Base-by-base conservation (phyloP, 2,888 invertebrate genomes). In the Phyto melanocephala region DNA sequence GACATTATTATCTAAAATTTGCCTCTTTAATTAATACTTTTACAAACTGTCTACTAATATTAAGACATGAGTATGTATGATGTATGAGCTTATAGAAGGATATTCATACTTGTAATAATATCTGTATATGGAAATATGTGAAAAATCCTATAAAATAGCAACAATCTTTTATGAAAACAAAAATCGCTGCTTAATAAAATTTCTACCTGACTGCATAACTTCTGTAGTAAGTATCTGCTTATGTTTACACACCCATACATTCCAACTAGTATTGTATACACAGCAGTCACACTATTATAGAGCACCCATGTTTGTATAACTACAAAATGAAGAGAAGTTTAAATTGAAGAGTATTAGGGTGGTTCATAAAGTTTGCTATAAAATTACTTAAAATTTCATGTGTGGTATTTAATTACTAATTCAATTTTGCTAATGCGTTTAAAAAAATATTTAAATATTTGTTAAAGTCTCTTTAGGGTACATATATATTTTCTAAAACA, bases 131-230 rank as follows among this genome's bases (percentile, higher is more conserved):
- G 20, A 28, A 20, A 63, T 11, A 42, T 35, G 22, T 33, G 15
- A 42, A 62, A 47, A 75, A 20, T 65, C 47, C 65, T 45, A 17
- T 45, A 17, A 28, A 45, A 8, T 40, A 60, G 40, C 60, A 40
- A 22, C 40, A 60, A 40, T 47, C 15, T 15, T 7, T 22, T 52
- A n/a, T 1, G 35, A 24, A 52, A 37, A 22, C 37, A 52, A 65
- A 8, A 42, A 40, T 56, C 47, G 17, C 45, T 56, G 56, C 63
- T 52, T 50, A 75, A 75, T 58, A 50, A 22, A 80, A 70, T 58
- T 80, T 58, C 65, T 63, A 75, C 63, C 70, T 75, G 70, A 75
- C 63, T 80, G 70, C 58, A n/a, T 68, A 58, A 24, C 52, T 54
- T 33, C 45, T 17, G 10, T 54, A n/a, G 42, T 33, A 50, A 54